Base-by-base conservation (phyloP, 2,888 invertebrate species). In the Stenurella melanura region DNA sequence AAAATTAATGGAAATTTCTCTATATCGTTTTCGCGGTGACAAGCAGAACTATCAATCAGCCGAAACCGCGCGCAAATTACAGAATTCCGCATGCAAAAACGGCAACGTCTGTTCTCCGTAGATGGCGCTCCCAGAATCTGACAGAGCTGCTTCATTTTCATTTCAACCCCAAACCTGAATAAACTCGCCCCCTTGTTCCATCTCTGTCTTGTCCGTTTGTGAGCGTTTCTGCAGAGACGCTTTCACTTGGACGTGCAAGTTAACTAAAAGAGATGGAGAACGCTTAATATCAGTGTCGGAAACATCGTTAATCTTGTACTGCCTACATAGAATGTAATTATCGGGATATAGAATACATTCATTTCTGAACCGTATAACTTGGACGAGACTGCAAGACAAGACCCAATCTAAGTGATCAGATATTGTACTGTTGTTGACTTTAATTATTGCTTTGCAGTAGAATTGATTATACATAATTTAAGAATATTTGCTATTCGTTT, bases 291-390 rank as follows among this genome's bases (percentile, higher is more conserved):
- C 89, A 89, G 87, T 87, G 87, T 87, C 87, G 86, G 84, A 86
- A 80, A 86, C 87, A 89, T 90, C 90, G 89, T 90, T 90, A 90
- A 90, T 90, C 90, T 90, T 90, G 85, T 84, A 86, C 85, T 88
- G 89, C 88, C 89, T 88, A 87, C 88, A 87, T 86, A 89, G 89
- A 89, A 89, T 89, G 89, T 89, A 89, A 89, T 89, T 89, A 89
- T 89, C 86, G 86, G 86, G 83, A 81, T 87, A 86, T 87, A 87
- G 85, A 85, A 85, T 85, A 85, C 83, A 84, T 60, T 54, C 68
- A 30, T 57, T 15, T 54, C 56, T 18, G 70, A 70, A 54, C 54
- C 54, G 26, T 54, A 63, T 63, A 70, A 70, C 34, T 70, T 57
- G 58, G 70, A 70, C 42, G 61, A 61, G 58, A 30, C 21, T 70